Evolutionary conservation across 2,797 vertebrate species (phyloP).

Genomic region (Todus mexicanus): DNA sequence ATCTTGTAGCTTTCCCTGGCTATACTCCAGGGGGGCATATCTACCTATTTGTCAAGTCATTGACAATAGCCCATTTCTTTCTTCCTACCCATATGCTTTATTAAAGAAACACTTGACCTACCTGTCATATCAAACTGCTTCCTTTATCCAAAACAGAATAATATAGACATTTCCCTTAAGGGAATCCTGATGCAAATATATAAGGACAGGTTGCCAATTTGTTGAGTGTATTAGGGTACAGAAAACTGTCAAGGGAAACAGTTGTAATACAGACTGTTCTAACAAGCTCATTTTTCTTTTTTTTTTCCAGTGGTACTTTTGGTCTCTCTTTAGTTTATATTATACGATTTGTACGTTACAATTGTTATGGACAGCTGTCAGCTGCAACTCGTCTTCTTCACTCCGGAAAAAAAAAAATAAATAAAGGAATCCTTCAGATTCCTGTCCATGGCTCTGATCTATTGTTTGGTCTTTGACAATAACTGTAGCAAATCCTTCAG

Average conservation of each 20-base stretch:
- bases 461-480: conserved; percentile 49
- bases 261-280: conserved; percentile 86
- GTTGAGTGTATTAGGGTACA: conserved; percentile 84
- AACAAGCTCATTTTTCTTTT: conserved; percentile 89
- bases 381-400: conserved; percentile 41
- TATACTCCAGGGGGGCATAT: conserved; percentile 78
- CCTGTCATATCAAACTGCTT: conserved; percentile 91
- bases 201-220: conserved; percentile 95
- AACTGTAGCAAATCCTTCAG: conserved; percentile 50
- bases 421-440: conserved; percentile 28
- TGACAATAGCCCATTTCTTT: conserved; percentile 78
- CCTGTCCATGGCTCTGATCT: neutral
- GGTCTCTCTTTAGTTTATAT: conserved; percentile 77
- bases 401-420: neutral
- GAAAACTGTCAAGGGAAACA: conserved; percentile 84
- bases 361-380: conserved; percentile 80
- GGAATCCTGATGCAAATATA: conserved; percentile 95
- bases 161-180: conserved; percentile 87
- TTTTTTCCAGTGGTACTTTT: conserved; percentile 76
- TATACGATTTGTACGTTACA: conserved; percentile 66
- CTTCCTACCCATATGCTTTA: conserved; percentile 80
- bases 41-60: conserved; percentile 83
- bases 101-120: conserved; percentile 91
- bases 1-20: conserved; percentile 71
- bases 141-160: conserved; percentile 89